These are phyloP conservation scores for Antennarius maculatus DNA, from an alignment of 2,797 vertebrate genomes.

Conservation along the genomic window DNA sequence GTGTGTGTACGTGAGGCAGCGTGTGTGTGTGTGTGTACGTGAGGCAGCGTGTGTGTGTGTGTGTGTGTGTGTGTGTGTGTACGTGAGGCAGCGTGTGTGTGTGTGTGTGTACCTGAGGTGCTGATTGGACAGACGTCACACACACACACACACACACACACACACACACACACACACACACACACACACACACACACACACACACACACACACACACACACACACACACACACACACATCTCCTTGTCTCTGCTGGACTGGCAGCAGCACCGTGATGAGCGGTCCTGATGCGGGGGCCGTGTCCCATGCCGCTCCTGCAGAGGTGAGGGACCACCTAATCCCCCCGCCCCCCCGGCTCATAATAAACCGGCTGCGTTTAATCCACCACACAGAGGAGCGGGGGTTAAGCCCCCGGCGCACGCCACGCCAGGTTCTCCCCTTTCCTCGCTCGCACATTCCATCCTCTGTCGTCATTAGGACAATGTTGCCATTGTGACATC, in stretches of 20 bases:
- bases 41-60: too few relatives aligned
- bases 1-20: too few relatives aligned
- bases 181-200: too few relatives aligned
- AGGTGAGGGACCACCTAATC: slow-evolving; percentile 64
- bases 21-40: too few relatives aligned
- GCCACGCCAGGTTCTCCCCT: slow-evolving; percentile 43
- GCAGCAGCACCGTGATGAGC: slow-evolving; percentile 38
- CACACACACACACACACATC: too few relatives aligned
- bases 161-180: too few relatives aligned
- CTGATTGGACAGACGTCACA: too few relatives aligned
- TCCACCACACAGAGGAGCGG: slow-evolving; percentile 56
- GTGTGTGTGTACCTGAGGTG: too few relatives aligned
- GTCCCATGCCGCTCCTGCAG: slow-evolving; percentile 41
- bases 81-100: too few relatives aligned
- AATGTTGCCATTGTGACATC: slow-evolving; percentile 54
- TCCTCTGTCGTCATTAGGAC: slow-evolving; percentile 34
- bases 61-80: too few relatives aligned
- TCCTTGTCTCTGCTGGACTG: slow-evolving; percentile 27
- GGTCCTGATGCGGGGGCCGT: slow-evolving; percentile 36
- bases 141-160: too few relatives aligned
- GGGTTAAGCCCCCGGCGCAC: slow-evolving; percentile 58
- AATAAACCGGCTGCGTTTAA: slow-evolving; percentile 66
- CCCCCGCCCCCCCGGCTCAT: slow-evolving; percentile 40
- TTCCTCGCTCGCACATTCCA: slow-evolving; percentile 29
- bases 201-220: too few relatives aligned